These are phyloP conservation scores for Antigone vipio DNA, from an alignment of 2,113 vertebrate species.

Conservation along the genomic window DNA sequence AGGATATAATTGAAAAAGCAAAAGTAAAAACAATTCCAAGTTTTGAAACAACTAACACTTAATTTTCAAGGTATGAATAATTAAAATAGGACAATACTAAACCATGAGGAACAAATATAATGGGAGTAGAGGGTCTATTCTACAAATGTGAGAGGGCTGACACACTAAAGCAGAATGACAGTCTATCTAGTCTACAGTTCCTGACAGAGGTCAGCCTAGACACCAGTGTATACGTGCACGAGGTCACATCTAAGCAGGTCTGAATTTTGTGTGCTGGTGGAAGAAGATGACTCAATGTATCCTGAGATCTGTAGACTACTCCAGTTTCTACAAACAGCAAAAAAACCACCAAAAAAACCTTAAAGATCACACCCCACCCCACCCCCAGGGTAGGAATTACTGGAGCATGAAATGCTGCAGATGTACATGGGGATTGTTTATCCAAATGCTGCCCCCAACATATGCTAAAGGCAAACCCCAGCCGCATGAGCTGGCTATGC, in stretches of 20 bases:
- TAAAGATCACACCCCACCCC: background rate
- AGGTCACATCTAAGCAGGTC: conserved; percentile 1
- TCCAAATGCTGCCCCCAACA: background rate
- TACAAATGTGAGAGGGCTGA: background rate
- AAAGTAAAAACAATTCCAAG: background rate
- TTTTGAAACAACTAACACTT: background rate
- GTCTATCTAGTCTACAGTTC: background rate
- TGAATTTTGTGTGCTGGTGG: background rate
- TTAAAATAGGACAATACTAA: background rate
- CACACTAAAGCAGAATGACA: background rate
- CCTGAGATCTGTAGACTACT: background rate
- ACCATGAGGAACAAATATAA: background rate
- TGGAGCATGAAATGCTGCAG: conserved; percentile 42
- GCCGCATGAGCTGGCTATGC: background rate
- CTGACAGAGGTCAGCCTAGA: conserved; percentile 1
- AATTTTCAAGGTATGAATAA: background rate
- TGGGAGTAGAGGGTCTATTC: background rate
- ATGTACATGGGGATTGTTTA: conserved; percentile 13
- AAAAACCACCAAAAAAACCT: background rate
- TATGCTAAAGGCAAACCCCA: background rate
- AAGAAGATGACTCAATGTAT: conserved; percentile 18
- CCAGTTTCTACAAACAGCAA: background rate
- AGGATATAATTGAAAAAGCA: background rate
- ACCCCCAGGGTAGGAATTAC: background rate
- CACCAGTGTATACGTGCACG: background rate